These are phyloP conservation scores for Xestoiulus laeticollis DNA, from an alignment of 2,888 invertebrate species.

Conservation along the genomic window DNA sequence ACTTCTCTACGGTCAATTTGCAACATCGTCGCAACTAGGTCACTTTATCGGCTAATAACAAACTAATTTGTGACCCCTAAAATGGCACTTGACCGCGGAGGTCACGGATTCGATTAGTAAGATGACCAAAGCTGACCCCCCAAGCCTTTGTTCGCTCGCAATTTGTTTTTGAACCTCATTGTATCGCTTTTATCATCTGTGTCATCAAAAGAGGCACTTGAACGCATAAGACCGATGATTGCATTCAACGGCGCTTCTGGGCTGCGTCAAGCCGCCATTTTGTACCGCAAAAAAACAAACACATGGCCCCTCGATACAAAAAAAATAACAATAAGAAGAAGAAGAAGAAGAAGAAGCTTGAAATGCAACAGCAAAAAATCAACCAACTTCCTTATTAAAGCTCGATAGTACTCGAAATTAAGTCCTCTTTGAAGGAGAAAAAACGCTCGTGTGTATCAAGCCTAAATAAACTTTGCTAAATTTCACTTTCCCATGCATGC, in stretches of 20 bases:
- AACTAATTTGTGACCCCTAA: background rate
- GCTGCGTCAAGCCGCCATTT: background rate
- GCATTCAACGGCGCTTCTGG: background rate
- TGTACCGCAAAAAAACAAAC: background rate
- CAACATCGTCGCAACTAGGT: background rate
- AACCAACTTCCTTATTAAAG: background rate
- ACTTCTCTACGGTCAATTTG: background rate
- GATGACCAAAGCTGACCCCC: background rate
- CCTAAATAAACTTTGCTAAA: no score
- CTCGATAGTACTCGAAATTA: no score
- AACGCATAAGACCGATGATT: background rate
- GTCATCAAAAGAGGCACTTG: background rate
- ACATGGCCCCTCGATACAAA: background rate
- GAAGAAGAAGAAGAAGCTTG: no score
- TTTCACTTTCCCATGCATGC: no score
- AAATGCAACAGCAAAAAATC: background rate
- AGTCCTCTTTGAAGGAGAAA: background rate
- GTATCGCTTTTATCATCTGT: conserved; percentile 28
- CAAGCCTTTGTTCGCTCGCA: background rate
- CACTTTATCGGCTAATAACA: background rate
- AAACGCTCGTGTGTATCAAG: no score
- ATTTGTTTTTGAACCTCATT: conserved; percentile 16
- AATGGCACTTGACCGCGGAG: background rate
- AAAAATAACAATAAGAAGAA: background rate
- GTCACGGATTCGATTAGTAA: conserved; percentile 25